Conservation (phyloP, 2,113 vertebrate genomes). For the Candoia aspera region DNA sequence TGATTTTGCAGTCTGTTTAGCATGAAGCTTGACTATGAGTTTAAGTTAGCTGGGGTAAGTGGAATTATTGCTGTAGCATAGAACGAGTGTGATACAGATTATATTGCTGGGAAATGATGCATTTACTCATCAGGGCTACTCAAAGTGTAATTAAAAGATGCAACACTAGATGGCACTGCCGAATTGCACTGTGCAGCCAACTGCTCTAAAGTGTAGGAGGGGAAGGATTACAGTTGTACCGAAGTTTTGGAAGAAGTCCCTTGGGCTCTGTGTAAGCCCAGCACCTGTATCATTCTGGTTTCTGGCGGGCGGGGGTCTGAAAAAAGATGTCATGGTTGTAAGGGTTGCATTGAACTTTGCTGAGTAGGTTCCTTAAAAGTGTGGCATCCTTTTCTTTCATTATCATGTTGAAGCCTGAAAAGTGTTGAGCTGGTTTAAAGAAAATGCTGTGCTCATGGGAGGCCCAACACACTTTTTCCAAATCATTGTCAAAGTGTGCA, state of each 20-base stretch:
- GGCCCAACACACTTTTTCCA: neutral
- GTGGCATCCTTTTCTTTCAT: neutral
- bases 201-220: neutral
- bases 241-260: neutral
- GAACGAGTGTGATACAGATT: neutral
- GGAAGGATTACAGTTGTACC: neutral
- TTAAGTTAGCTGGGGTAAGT: neutral
- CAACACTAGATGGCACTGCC: conserved; percentile 30
- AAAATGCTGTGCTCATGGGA: neutral
- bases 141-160: neutral
- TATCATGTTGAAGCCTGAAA: neutral
- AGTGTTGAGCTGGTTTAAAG: neutral
- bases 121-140: neutral
- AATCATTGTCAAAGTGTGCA: neutral
- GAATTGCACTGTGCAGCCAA: neutral
- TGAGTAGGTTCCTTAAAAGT: neutral
- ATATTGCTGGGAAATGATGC: neutral
- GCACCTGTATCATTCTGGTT: neutral
- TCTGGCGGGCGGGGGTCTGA: neutral
- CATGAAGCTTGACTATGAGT: neutral
- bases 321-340: neutral
- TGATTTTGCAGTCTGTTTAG: neutral
- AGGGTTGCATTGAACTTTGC: neutral
- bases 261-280: neutral
- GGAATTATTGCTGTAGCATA: neutral